phyloP scores from a whole-genome alignment of 2,113 vertebrate species.

The Eulacestoma nigropectus region DNA sequence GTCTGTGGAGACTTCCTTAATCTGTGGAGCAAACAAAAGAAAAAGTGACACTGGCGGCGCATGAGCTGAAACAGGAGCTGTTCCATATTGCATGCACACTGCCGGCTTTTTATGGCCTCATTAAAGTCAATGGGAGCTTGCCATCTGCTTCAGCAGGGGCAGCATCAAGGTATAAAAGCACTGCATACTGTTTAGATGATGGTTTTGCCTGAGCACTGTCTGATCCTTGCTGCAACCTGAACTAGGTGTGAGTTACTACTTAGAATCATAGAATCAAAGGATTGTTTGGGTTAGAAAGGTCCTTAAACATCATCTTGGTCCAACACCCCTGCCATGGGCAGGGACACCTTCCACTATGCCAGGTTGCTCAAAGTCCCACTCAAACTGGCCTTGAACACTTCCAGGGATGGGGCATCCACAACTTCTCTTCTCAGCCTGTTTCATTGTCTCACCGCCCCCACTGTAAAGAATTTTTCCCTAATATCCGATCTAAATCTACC shows the following conservation, averaged over 20 bases:
- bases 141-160: constrained; percentile 24
- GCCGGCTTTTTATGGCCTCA: neutral
- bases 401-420: neutral
- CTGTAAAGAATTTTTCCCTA: neutral
- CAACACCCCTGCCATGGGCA: neutral
- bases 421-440: neutral
- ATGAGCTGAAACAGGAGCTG: neutral
- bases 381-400: neutral
- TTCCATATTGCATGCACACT: neutral
- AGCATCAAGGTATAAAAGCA: neutral
- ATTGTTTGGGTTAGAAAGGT: neutral
- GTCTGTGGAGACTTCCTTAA: neutral
- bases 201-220: neutral
- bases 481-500: neutral
- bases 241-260: neutral
- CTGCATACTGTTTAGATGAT: neutral
- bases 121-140: neutral
- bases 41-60: rapidly evolving
- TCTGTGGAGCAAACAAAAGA: neutral
- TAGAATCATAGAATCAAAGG: neutral
- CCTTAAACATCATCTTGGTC: neutral
- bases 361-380: neutral
- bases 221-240: rapidly evolving
- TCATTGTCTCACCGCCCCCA: neutral
- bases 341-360: neutral